Evolutionary conservation across 2,888 invertebrate genomes (phyloP).

Genomic region (Archaeoteleia sp.): DNA sequence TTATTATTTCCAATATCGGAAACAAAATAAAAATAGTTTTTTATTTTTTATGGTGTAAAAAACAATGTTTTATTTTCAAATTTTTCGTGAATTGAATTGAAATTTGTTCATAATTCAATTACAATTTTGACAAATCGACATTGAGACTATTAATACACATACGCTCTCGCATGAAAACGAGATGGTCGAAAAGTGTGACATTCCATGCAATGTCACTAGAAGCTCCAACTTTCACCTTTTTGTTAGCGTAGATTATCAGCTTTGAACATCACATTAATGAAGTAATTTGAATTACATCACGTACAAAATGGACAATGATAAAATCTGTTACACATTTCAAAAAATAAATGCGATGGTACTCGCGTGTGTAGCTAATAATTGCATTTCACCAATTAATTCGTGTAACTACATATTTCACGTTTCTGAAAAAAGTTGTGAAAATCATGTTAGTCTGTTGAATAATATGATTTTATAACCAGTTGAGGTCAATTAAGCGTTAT

Average conservation of each 20-base stretch:
- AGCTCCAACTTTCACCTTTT: slow-evolving; percentile 43
- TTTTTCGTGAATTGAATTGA: slow-evolving; percentile 13
- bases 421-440: no score
- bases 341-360: not conserved
- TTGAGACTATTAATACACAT: slow-evolving; percentile 28
- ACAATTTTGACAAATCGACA: slow-evolving; percentile 27
- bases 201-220: slow-evolving; percentile 28
- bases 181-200: slow-evolving; percentile 25
- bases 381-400: not conserved
- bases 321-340: slow-evolving; percentile 1
- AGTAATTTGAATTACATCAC: slow-evolving; percentile 21
- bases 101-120: slow-evolving; percentile 1
- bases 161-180: no score
- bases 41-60: no score
- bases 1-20: no score
- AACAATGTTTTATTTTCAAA: slow-evolving; percentile 11
- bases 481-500: no score
- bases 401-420: not conserved
- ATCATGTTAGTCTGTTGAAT: no score
- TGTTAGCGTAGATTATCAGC: slow-evolving; percentile 1
- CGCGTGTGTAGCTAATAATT: not conserved
- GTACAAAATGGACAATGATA: not conserved
- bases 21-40: no score
- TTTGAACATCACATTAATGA: slow-evolving; percentile 5
- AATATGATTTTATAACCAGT: no score